Evolutionary conservation across 2,113 vertebrate species (phyloP).

Genomic region (Anseranas semipalmata): DNA sequence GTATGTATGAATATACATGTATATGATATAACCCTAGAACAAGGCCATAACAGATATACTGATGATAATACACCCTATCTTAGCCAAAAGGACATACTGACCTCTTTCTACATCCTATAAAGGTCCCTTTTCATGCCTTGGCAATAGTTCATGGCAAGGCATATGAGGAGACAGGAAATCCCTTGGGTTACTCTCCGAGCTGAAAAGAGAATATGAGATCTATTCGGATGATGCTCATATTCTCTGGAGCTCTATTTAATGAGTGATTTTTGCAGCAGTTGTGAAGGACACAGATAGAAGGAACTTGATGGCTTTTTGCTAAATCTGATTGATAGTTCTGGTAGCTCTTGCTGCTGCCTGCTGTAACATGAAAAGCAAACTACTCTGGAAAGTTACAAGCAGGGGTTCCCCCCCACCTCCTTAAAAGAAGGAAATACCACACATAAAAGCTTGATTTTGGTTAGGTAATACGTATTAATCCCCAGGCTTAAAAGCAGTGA

Average conservation of each 20-base stretch:
- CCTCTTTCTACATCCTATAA: neutral
- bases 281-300: neutral
- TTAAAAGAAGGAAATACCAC: slow-evolving; percentile 32
- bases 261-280: neutral
- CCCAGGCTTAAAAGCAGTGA: neutral
- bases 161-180: neutral
- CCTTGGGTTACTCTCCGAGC: neutral
- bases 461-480: slow-evolving; percentile 49
- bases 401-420: neutral
- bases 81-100: neutral
- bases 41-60: neutral
- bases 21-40: neutral
- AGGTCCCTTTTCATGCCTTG: neutral
- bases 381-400: slow-evolving; percentile 8
- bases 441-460: slow-evolving; percentile 48
- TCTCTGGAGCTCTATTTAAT: neutral
- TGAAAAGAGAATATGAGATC: neutral
- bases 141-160: neutral
- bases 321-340: neutral
- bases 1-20: neutral
- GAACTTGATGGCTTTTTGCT: neutral
- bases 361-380: neutral
- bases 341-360: neutral
- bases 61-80: neutral
- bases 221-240: neutral